Evolutionary conservation across 2,888 invertebrate species (phyloP).

Genomic region (Hedychridium roseum): DNA sequence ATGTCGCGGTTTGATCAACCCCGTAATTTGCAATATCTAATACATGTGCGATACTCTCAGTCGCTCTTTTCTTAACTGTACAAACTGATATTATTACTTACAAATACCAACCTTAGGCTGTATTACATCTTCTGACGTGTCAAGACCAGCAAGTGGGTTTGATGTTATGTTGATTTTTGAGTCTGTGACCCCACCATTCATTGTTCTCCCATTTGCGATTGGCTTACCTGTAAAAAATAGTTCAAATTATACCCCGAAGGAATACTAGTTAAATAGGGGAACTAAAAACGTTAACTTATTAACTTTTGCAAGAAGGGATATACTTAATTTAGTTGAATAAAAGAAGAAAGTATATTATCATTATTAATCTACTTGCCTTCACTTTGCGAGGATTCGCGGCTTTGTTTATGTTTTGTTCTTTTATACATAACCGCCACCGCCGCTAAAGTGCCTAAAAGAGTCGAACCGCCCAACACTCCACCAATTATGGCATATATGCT

Average conservation of each 20-base stretch:
- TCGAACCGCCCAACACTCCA: slow-evolving; percentile 66
- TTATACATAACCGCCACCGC: slow-evolving; percentile 63
- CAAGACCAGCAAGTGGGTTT: slow-evolving; percentile 75
- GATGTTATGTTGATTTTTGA: slow-evolving; percentile 77
- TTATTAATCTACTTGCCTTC: slow-evolving; percentile 44
- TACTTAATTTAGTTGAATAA: neutral
- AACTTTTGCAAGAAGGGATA: neutral
- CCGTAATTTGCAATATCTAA: no score
- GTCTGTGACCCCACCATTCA: slow-evolving; percentile 60
- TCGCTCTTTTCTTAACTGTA: no score
- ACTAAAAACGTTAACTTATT: slow-evolving; percentile 1
- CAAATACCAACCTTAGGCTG: slow-evolving; percentile 62
- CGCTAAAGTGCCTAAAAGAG: slow-evolving; percentile 62
- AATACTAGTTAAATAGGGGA: neutral
- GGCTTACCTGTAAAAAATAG: slow-evolving; percentile 50
- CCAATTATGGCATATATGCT: slow-evolving; percentile 69
- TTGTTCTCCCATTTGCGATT: slow-evolving; percentile 59
- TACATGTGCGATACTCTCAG: no score
- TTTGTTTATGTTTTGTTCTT: slow-evolving; percentile 66
- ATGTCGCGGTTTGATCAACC: no score
- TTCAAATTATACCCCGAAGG: neutral
- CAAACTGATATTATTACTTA: slow-evolving; percentile 31
- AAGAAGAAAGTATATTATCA: no score
- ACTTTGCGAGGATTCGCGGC: slow-evolving; percentile 56
- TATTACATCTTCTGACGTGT: slow-evolving; percentile 70